Base-by-base conservation (phyloP, 2,888 invertebrate genomes). In the Synanthedon formicaeformis region DNA sequence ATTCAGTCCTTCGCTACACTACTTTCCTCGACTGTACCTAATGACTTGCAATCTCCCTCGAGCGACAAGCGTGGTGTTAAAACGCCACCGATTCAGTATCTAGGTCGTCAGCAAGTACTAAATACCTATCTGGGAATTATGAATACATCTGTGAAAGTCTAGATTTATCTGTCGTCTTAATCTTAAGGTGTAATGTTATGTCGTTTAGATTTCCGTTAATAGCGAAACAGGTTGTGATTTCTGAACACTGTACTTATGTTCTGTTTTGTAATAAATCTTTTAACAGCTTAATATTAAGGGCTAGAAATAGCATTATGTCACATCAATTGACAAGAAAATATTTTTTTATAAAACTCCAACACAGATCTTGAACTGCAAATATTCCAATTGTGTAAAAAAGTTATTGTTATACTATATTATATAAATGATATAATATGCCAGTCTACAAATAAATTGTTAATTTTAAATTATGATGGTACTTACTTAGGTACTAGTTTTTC, bases 81-180 rank as follows among this genome's bases (percentile, higher is more conserved):
- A 14, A 23, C 27, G 50, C 50, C 40, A 50, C 50, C 40, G 50
- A 34, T 13, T 27, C 12, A 27, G 27, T 34, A 50, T 62, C 60
- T 60, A 55, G 60, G 62, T 55, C 60, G 55, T 50, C 62, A 59
- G 40, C 51, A 23, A 18, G n/a, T 16, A 13, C 48, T 23, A 45
- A 45, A 58, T 58, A 55, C 58, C 56, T 59, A 58, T 60, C 62
- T 56, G 55, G 54, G 54, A 64, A 62, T 62, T 64, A 64, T 64
- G 62, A 64, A 53, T 53, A 57, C 57, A 55, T 56, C 62, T 60
- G 55, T 55, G 64, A 61, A 61, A 63, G 62, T 58, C 59, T 57
- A 55, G 58, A 60, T 58, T 65, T 63, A n/a, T 34, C 50, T 51
- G 48, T 52, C 52, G 51, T 58, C 57, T 58, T 57, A 59, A 60